phyloP scores from a whole-genome alignment of 2,888 invertebrate species.

The Cabera pusaria region DNA sequence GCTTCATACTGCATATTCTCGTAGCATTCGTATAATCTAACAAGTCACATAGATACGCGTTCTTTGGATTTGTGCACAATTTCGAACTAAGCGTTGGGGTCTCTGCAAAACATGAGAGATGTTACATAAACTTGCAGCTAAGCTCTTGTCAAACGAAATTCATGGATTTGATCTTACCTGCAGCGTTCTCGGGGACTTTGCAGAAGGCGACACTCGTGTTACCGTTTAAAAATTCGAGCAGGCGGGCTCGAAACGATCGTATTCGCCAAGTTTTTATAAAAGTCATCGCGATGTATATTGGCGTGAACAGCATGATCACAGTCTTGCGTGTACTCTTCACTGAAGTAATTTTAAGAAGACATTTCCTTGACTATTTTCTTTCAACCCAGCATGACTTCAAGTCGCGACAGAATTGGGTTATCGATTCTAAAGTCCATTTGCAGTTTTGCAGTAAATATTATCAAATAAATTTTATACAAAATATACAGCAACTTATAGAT shows the following conservation, averaged over 20 bases:
- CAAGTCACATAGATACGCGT: slow-evolving; percentile 85
- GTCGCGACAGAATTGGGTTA: slow-evolving; percentile 54
- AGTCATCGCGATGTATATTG: slow-evolving; percentile 93
- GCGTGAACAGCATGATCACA: slow-evolving; percentile 87
- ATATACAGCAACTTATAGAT: slow-evolving; percentile 2
- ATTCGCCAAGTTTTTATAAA: slow-evolving; percentile 92
- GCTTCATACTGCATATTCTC: slow-evolving; percentile 77
- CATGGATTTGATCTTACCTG: slow-evolving; percentile 46
- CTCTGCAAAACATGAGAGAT: slow-evolving; percentile 53
- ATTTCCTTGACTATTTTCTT: slow-evolving; percentile 25
- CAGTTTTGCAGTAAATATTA: slow-evolving; percentile 24
- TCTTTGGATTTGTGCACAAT: slow-evolving; percentile 79
- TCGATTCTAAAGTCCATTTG: slow-evolving; percentile 74
- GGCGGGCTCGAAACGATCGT: slow-evolving; percentile 86
- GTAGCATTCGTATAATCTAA: slow-evolving; percentile 74
- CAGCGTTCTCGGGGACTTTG: slow-evolving; percentile 81
- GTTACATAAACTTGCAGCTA: slow-evolving; percentile 18
- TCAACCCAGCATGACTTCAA: slow-evolving; percentile 20
- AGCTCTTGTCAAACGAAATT: background rate
- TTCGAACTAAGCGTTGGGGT: slow-evolving; percentile 79
- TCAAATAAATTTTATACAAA: slow-evolving; percentile 18
- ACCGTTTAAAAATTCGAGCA: slow-evolving; percentile 84
- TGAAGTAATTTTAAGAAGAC: background rate
- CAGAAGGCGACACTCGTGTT: slow-evolving; percentile 85
- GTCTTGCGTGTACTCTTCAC: slow-evolving; percentile 13